phyloP scores from a whole-genome alignment of 23 tunicate genomes.

The Botrylloides violaceus region DNA sequence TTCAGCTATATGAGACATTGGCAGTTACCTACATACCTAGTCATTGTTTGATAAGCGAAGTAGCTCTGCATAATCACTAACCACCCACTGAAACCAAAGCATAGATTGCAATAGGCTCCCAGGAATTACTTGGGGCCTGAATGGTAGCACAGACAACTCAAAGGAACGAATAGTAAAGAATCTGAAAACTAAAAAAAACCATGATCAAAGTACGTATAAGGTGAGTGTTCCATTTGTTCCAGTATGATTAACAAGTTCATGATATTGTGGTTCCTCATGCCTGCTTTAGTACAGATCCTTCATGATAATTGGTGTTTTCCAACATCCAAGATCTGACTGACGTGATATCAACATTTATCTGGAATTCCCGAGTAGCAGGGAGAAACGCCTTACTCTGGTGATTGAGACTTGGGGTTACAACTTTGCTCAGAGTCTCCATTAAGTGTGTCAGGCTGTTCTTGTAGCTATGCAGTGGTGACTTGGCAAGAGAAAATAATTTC shows the following conservation, averaged over 20 bases:
- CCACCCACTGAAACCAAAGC: too few relatives aligned
- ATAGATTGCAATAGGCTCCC: too few relatives aligned
- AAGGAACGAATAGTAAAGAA: too few relatives aligned
- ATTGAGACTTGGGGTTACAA: not conserved
- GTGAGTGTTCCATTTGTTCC: too few relatives aligned
- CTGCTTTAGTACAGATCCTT: not conserved
- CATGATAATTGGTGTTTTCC: conserved; percentile 16
- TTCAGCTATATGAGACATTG: too few relatives aligned
- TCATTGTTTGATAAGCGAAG: too few relatives aligned
- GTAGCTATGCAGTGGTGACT: not conserved
- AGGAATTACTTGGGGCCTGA: too few relatives aligned
- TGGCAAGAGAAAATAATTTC: not conserved
- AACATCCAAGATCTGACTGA: conserved; percentile 7
- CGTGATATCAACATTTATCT: not conserved
- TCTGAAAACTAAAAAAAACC: too few relatives aligned
- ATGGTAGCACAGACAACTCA: too few relatives aligned
- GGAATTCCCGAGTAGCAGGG: not conserved
- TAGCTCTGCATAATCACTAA: too few relatives aligned
- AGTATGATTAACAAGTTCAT: not conserved
- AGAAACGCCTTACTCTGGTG: not conserved
- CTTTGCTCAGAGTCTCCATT: not conserved
- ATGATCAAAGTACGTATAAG: too few relatives aligned
- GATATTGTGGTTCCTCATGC: not conserved
- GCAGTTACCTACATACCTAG: too few relatives aligned
- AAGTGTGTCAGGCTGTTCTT: not conserved